Base-by-base conservation (phyloP, 2,797 vertebrate genomes). In the Sebastes hubbsi region DNA sequence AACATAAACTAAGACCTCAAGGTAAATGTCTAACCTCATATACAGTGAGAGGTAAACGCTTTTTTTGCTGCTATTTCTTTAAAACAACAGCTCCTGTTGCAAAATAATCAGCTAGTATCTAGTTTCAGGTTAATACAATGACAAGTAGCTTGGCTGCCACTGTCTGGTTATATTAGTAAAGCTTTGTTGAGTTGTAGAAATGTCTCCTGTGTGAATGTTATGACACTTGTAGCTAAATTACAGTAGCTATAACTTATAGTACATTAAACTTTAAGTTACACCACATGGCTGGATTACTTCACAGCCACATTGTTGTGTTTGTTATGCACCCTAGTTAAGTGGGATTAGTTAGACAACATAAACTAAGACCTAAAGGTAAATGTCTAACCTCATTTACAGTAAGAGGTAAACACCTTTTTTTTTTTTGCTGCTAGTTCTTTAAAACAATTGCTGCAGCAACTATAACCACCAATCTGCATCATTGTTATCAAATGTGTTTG, bases 221-320 rank as follows among this genome's bases (percentile, higher is more conserved):
- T 85, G 62, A 72, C 64, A 87, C 75, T 84, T 86, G 80, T 81
- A 63, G 76, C 52, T 24, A 1, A 25, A 3, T 25, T 25, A 25
- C 24, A 25, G 80, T 81, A 63, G 78, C 52, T 24, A 1, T 27
- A 22, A 63, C 12, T 24, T 38, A 27, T 59, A 38, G 16, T 34
- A 60, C 16, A 49, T 60, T 46, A 25, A 38, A 65, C n/a, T 46
- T 75, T 4, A 58, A 34, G 18, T 61, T 60, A 61, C 20, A 24
- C 12, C 20, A 24, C 22, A 63, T 38, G 58, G 16, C 1, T 34
- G 13, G 8, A 36, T 42, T 8, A 30, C 6, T 34, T 69, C 5
- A 42, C 30, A 60, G 22, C 2, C 55, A 68, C 16, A 4, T 58
- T 59, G 30, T 24, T 25, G 4, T 22, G 3, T 34, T 72, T 59